Base-by-base conservation (phyloP, 1,140 invertebrate genomes). In the Heliconius hewitsoni region DNA sequence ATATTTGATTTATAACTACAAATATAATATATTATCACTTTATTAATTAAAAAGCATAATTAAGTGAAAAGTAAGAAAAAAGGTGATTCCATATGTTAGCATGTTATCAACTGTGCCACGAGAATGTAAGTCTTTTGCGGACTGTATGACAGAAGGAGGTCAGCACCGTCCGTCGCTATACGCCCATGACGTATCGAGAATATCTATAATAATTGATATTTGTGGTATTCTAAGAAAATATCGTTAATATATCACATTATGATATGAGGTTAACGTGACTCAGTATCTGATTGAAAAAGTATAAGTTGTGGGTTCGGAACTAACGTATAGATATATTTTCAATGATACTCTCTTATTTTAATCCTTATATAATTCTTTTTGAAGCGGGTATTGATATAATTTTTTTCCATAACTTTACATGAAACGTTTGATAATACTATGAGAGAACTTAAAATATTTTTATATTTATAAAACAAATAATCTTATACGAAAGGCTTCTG, bases 81-180 rank as follows among this genome's bases (percentile, higher is more conserved):
- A 13, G 0, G 30, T 66, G 5, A 30, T 66, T 23, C 13, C 60
- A 66, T 13, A 66, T 66, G 60, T 66, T 11, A 66, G 13, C 60
- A 13, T 30, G n/a, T 66, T 66, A 66, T 66, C 37, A 70, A 52
- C 19, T 57, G 42, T 73, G 72, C 60, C 70, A 75, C 19, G 23
- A 78, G 73, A 71, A 66, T 73, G 55, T 18, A 52, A 80, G 74
- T 73, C 66, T 81, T 81, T 76, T 79, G 81, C 70, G 50, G 70
- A 77, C 77, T 57, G 66, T 75, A 78, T 74, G 70, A 70, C 80
- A 70, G 77, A 82, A 82, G 46, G 73, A 71, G 81, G 81, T 82
- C 81, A 82, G 39, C 60, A 34, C 77, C 77, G 71, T 72, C 50
- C 46, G 46, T 46, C 66, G 70, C 42, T 71, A 30, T 42, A 71